phyloP scores from a whole-genome alignment of 1,140 invertebrate genomes.

The Pollicipes pollicipes region DNA sequence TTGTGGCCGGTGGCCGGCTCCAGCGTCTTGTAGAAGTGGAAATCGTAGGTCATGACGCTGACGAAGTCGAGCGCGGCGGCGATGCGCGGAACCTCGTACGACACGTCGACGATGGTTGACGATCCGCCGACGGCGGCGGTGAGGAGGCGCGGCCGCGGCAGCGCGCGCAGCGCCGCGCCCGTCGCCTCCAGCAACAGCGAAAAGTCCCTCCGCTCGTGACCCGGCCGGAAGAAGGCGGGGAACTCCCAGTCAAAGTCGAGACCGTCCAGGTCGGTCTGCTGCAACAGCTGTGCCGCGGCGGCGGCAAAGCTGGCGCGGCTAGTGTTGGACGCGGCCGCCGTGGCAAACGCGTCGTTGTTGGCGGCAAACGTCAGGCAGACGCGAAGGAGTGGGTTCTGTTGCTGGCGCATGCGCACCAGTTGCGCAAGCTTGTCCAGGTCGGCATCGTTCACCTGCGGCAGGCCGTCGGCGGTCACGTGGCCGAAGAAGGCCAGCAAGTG shows the following conservation, averaged over 20 bases:
- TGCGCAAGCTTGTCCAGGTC: background rate
- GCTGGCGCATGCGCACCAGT: background rate
- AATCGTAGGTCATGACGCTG: slow-evolving; percentile 4
- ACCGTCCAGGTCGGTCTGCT: background rate
- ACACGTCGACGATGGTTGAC: slow-evolving; percentile 9
- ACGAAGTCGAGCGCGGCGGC: background rate
- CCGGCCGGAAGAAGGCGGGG: background rate
- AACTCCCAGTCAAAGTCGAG: slow-evolving; percentile 3
- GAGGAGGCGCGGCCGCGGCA: background rate
- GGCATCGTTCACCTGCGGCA: background rate
- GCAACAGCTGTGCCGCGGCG: background rate
- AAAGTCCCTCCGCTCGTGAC: background rate
- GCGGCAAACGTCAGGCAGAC: background rate
- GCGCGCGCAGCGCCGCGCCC: background rate
- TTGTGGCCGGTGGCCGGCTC: background rate
- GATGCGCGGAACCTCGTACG: slow-evolving; percentile 6
- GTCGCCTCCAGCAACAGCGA: background rate
- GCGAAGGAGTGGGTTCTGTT: background rate
- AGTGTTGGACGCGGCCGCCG: background rate
- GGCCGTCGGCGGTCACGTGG: background rate
- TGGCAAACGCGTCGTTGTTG: background rate
- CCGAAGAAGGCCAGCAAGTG: background rate
- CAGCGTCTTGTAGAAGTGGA: background rate
- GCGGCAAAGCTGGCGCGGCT: background rate
- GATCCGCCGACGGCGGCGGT: slow-evolving; percentile 15